Evolutionary conservation across 2,888 invertebrate species (phyloP).

Genomic region (Tipula confusa): DNA sequence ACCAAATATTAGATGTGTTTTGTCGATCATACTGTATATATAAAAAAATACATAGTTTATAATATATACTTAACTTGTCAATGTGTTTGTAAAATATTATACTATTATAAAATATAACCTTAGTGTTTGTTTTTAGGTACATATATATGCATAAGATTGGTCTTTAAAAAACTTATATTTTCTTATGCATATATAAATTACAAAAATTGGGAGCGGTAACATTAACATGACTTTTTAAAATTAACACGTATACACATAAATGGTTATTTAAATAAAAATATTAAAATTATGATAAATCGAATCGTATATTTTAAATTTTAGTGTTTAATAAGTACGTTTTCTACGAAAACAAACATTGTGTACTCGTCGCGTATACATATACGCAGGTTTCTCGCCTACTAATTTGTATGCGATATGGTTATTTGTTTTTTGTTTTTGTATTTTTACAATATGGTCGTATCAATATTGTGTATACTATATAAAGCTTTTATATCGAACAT

Average conservation of each 20-base stretch:
- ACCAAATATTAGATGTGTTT: too few relatives aligned
- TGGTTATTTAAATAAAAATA: neutral
- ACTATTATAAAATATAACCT: too few relatives aligned
- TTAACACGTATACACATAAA: neutral
- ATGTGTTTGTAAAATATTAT: too few relatives aligned
- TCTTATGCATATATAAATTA: neutral
- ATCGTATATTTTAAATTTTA: neutral
- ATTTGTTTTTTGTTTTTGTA: conserved; percentile 6
- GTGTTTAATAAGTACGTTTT: too few relatives aligned
- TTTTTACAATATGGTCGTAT: neutral
- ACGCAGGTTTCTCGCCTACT: neutral
- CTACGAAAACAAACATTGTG: neutral
- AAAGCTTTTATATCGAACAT: neutral
- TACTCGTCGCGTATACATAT: neutral
- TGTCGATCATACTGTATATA: too few relatives aligned
- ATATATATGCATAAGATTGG: neutral
- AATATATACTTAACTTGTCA: too few relatives aligned
- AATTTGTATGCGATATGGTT: neutral
- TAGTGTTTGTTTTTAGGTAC: neutral
- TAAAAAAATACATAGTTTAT: too few relatives aligned
- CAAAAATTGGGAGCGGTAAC: neutral
- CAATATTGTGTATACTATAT: neutral
- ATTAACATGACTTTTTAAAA: neutral
- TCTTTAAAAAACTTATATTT: neutral
- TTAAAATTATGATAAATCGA: neutral